Evolutionary conservation across 2,113 vertebrate genomes (phyloP).

Genomic region (Casuarius casuarius): DNA sequence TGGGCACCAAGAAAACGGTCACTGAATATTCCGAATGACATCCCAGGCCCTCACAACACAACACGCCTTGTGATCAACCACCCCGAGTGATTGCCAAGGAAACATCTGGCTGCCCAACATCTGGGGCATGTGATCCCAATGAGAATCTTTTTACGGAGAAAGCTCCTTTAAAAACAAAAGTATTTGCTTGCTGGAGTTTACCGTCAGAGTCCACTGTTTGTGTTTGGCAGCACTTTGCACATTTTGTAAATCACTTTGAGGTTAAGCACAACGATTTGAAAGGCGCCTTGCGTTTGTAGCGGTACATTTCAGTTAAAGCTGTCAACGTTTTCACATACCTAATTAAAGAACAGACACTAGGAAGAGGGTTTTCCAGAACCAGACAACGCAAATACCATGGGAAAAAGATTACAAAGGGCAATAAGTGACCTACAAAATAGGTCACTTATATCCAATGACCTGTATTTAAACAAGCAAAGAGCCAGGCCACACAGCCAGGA

Average conservation of each 20-base stretch:
- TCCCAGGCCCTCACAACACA: neutral
- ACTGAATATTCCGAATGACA: neutral
- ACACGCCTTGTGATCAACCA: fast-evolving
- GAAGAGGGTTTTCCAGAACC: neutral
- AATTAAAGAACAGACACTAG: neutral
- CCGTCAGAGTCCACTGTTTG: neutral
- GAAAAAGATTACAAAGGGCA: neutral
- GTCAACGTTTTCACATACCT: neutral
- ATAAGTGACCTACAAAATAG: neutral
- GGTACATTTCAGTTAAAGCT: neutral
- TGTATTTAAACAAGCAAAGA: neutral
- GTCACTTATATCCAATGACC: neutral
- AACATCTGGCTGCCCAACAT: neutral
- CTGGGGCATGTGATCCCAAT: fast-evolving
- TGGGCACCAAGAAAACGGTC: neutral
- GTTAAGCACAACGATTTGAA: neutral
- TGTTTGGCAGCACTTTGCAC: neutral
- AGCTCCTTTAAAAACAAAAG: neutral
- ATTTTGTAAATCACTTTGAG: neutral
- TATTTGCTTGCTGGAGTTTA: neutral
- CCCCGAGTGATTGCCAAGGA: neutral
- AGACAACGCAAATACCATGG: neutral
- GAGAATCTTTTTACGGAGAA: neutral
- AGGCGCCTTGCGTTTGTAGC: no score
- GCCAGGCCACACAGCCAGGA: fast-evolving